A percentile compares a stretch with the other conserved stretches of the same genome.
phyloP scores from a whole-genome alignment of 2,888 invertebrate species.

The Drosophila setosimentum region DNA sequence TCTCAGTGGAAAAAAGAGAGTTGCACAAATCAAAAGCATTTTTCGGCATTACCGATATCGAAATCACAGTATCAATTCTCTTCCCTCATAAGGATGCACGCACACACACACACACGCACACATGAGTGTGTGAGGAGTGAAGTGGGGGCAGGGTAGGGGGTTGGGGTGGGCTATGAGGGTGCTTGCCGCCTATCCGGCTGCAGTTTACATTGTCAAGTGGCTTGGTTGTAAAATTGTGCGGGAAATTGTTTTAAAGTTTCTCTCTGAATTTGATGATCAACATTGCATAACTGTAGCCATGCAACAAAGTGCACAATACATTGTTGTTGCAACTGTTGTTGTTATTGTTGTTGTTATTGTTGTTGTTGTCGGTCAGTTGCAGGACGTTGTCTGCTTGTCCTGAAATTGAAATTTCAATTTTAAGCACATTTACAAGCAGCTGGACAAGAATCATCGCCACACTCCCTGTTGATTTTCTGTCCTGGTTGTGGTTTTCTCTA shows the following conservation, averaged over 20 bases:
- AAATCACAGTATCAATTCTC: neutral
- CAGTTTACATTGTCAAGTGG: conserved; percentile 66
- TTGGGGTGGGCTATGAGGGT: neutral
- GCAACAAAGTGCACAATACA: conserved; percentile 63
- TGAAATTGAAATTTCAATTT: conserved; percentile 73
- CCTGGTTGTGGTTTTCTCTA: conserved; percentile 36
- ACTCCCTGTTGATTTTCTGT: conserved; percentile 37
- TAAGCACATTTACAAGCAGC: conserved; percentile 63
- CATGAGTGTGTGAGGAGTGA: neutral
- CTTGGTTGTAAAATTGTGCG: conserved; percentile 63
- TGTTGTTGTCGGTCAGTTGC: conserved; percentile 32
- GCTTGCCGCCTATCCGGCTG: conserved; percentile 43
- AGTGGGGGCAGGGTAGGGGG: neutral
- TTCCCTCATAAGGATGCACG: neutral
- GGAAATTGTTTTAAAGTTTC: conserved; percentile 68
- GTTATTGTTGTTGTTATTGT: conserved; percentile 19
- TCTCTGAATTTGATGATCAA: conserved; percentile 59
- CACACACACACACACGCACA: conserved; percentile 12
- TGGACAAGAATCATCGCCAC: conserved; percentile 47
- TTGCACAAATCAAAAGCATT: conserved; percentile 65
- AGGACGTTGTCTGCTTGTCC: conserved; percentile 45
- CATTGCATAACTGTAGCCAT: conserved; percentile 62
- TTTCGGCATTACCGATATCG: conserved; percentile 46
- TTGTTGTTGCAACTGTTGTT: conserved; percentile 37
- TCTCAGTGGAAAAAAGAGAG: conserved; percentile 28